Percentiles rank a stretch among this genome's conserved stretches.
Evolutionary conservation across 2,113 vertebrate species (phyloP).

Genomic region (Malurus cyaneus): DNA sequence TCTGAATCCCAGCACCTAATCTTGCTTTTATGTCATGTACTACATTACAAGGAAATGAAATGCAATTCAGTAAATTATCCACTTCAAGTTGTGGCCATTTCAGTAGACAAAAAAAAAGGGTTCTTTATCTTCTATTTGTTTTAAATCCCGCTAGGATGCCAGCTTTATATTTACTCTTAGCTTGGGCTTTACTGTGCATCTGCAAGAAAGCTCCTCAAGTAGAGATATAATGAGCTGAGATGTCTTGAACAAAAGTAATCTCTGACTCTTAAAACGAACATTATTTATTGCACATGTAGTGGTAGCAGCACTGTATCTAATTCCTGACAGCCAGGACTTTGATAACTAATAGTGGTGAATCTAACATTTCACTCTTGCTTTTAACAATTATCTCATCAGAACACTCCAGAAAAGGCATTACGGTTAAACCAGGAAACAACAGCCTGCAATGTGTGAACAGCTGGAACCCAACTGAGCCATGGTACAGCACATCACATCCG

Average conservation of each 20-base stretch:
- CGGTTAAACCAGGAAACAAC: neutral
- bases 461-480: neutral
- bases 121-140: constrained; percentile 48
- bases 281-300: constrained; percentile 33
- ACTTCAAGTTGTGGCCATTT: constrained; percentile 45
- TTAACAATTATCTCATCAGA: constrained; percentile 55
- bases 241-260: constrained; percentile 48
- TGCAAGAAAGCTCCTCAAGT: constrained; percentile 51
- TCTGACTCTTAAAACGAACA: constrained; percentile 44
- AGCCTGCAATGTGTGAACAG: constrained; percentile 25
- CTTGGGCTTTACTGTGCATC: constrained; percentile 21
- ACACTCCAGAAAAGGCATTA: constrained; percentile 35
- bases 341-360: constrained; percentile 21
- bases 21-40: constrained; percentile 49
- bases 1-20: constrained; percentile 32
- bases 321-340: constrained; percentile 18
- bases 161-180: constrained; percentile 28
- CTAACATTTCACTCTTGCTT: constrained; percentile 41
- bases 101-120: constrained; percentile 4
- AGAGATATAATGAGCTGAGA: constrained; percentile 52
- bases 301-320: constrained; percentile 5
- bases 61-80: constrained; percentile 61
- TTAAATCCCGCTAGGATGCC: constrained; percentile 41
- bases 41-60: constrained; percentile 52
- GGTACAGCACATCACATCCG: neutral